These are phyloP conservation scores for Pelecanus crispus DNA, from an alignment of 2,113 vertebrate genomes.

Conservation along the genomic window DNA sequence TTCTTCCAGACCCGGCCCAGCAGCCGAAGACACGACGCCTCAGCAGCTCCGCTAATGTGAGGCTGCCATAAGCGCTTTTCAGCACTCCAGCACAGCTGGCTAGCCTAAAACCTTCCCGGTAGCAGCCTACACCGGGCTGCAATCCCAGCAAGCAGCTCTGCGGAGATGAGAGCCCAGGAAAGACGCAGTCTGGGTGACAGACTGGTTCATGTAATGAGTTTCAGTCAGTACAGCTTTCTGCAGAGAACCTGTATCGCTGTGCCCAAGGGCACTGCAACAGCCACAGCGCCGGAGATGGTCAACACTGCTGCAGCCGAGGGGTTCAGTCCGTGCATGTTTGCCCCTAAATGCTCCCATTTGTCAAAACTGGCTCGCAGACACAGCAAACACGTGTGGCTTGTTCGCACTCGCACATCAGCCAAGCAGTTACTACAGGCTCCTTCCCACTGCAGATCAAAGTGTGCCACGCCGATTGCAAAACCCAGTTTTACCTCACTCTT, in stretches of 20 bases:
- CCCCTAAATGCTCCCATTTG: background rate
- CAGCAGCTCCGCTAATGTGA: accelerated
- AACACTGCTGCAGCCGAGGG: accelerated
- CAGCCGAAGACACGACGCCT: background rate
- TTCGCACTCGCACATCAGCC: accelerated
- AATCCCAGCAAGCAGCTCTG: background rate
- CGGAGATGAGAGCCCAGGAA: too few relatives aligned
- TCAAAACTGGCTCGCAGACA: background rate
- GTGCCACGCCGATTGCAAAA: accelerated
- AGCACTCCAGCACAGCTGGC: too few relatives aligned
- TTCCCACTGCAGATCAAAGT: accelerated
- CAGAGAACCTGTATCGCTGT: accelerated
- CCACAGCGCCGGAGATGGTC: background rate
- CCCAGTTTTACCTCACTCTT: accelerated
- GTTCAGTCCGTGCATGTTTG: accelerated
- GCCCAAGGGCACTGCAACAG: background rate
- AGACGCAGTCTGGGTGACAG: background rate
- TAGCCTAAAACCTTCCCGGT: background rate
- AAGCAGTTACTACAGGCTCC: accelerated
- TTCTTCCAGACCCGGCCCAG: background rate
- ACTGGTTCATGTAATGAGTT: accelerated
- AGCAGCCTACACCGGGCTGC: accelerated
- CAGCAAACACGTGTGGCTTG: accelerated
- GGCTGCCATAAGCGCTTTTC: background rate
- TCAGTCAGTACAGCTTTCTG: background rate